Evolutionary conservation across 2,113 vertebrate species (phyloP), one percentile per base, ranked within the genome.

Genomic region (Lota lota): DNA sequence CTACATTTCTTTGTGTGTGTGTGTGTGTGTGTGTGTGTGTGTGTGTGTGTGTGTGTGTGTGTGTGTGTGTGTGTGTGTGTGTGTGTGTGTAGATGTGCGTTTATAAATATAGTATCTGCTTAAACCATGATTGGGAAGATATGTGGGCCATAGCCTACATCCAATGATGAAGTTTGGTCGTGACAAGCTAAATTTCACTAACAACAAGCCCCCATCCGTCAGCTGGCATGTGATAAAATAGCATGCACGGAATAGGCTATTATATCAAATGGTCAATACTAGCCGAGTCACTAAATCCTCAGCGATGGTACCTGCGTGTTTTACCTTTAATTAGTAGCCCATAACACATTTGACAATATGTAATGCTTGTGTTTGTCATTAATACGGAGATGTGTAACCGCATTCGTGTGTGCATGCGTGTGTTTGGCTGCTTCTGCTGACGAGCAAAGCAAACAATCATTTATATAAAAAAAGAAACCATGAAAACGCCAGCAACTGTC

Each of bases 131-230:
- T 19, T 7, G 18, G 56, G 15, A 57, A 57, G 7, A 57, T 19
- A 20, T 16, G 28, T 33, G 28, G 28, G 28, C 28, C 28, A 33
- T 60, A 60, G n/a, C 22, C 15, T n/a, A 63, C 28, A 19, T 63
- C 8, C 10, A 6, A 17, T 22, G 64, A 51, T 65, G 19, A 33
- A 47, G 61, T 40, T 79, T 59, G 72, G 80, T 86, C 80, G 83
- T 88, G 81, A 89, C 78, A 63, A 67, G 71, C 69, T 62, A 89
- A 87, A 87, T 89, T 87, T 85, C 73, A 83, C 66, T 61, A 11
- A 87, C 83, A 85, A 89, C 64, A 66, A 56, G 5, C 53, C 56
- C 56, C 11, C 68, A 73, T 70, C 67, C 73, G 60, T 83, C 88
- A 88, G 84, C 87, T 90, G 88, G 85, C 83, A 67, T 74, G 59